Evolutionary conservation across 2,797 vertebrate species (phyloP), one percentile per base, ranked within the genome.

Genomic region (Urophycis tenuis): DNA sequence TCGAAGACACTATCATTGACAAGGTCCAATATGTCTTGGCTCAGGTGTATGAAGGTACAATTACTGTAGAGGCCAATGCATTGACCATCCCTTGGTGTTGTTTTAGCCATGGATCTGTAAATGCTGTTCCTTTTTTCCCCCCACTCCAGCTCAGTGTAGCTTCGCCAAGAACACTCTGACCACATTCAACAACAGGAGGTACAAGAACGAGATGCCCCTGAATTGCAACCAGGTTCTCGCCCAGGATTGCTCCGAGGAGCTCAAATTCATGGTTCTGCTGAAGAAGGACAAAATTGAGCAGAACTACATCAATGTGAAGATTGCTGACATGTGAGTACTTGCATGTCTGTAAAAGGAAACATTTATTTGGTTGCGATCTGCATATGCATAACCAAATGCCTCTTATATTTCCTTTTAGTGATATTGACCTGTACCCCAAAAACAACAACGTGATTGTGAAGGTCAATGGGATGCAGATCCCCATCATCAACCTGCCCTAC

Each of bases 211-310:
- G 71, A 88, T 92, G 89, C 87, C 91, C 49, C 79, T 67, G 79
- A 88, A 84, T 25, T 94, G 90, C 81, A 84, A 90, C 83, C 90
- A 94, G 17, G 73, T 94, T 41, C 75, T 94, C 79, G 87, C 85
- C 25, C 91, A 92, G 74, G 93, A 94, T 77, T 93, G 92, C 69
- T 92, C 91, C 35, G 8, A 82, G n/a, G 90, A 92, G 82, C 83
- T 91, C 69, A 93, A 91, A 80, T 93, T 93, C 78, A 79, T 93
- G 74, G 87, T 93, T 78, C 82, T 85, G 77, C 74, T 87, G 71
- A 94, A 88, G 84, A 90, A 87, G 73, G 84, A 79, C 45, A 35
- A 81, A 45, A 34, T 84, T 79, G 81, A 86, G 25, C 67, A 87
- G 19, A 90, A 36, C 73, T 81, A 81, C 39, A 39, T 93, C 74